Evolutionary conservation across 2,797 vertebrate genomes (phyloP).

Genomic region (Cossypha niveicapilla): DNA sequence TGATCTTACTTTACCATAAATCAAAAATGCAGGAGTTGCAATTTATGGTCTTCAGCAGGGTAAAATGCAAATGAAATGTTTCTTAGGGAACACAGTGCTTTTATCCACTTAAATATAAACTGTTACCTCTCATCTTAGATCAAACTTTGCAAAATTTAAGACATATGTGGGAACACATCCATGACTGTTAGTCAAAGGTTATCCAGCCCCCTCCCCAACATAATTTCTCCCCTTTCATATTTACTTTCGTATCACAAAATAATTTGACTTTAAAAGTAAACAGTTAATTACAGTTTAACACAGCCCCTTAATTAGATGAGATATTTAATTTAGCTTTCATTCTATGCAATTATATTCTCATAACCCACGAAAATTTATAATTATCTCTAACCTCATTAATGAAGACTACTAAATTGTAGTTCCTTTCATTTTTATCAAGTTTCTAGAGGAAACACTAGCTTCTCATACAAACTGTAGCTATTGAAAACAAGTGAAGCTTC

Average conservation of each 20-base stretch:
- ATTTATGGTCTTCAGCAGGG: background rate
- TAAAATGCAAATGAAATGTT: background rate
- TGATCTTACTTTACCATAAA: background rate
- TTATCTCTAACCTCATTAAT: slow-evolving; percentile 70
- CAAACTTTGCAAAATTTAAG: background rate
- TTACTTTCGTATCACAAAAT: slow-evolving; percentile 28
- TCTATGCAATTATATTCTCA: slow-evolving; percentile 69
- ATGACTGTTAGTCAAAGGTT: background rate
- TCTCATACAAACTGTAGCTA: background rate
- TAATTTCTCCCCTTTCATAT: background rate
- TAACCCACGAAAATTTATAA: slow-evolving; percentile 68
- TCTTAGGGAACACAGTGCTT: background rate
- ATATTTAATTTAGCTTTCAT: slow-evolving; percentile 73
- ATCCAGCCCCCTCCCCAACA: background rate
- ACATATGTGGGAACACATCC: background rate
- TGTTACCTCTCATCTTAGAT: background rate
- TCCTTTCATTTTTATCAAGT: slow-evolving; percentile 34
- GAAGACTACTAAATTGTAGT: slow-evolving; percentile 56
- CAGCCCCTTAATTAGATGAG: slow-evolving; percentile 64
- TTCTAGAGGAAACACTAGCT: slow-evolving; percentile 15
- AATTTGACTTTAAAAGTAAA: slow-evolving; percentile 60
- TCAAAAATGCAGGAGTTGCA: background rate
- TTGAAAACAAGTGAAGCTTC: background rate
- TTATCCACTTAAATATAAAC: background rate
- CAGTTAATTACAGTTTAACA: slow-evolving; percentile 65